Evolutionary conservation across 92 coral and sea anemone species (phyloP), one percentile per base, ranked within the genome.

Genomic region (Porites divaricata): DNA sequence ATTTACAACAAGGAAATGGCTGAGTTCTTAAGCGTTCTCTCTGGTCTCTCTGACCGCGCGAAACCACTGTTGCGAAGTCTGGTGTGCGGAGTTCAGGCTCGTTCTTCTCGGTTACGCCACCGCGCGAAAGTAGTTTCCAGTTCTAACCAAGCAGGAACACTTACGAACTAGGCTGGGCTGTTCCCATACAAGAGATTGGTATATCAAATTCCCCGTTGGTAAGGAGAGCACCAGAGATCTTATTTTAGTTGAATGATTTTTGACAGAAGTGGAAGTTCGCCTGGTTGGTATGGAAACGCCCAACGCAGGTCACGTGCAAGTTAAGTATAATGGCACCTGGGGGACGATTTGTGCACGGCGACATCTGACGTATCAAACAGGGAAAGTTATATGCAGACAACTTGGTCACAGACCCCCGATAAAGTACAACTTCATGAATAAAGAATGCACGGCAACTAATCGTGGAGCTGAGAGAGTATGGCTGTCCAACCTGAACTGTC

Each of bases 331-430:
- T 16, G 80, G 90, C 26, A 67, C 74, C n/a, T 89, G 93, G 93
- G 89, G 90, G 50, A 87, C 90, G 12, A 85, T 89, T 25, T 82
- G 86, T 51, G 71, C 87, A 1, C 66, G 51, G 63, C 67, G 28
- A 8, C 57, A 54, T 73, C 76, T 83, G 78, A 62, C 63, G 8
- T 85, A 85, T 72, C 81, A 65, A 15, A 54, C 93, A 11, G 90
- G 87, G 87, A 58, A 85, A 59, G 93, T 89, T n/a, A 88, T 89
- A 28, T 89, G 93, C n/a, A 85, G 93, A 25, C 93, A 89, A 61
- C 73, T 89, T 12, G 74, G 83, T 8, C 82, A 72, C 70, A 76
- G 90, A 71, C 71, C 63, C 50, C 72, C 86, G 11, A 25, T 63
- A 9, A 82, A 82, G 52, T 63, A 72, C 63, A 4, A 17, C 14